phyloP scores from a whole-genome alignment of 2,888 invertebrate species.

The Macropis europaea region DNA sequence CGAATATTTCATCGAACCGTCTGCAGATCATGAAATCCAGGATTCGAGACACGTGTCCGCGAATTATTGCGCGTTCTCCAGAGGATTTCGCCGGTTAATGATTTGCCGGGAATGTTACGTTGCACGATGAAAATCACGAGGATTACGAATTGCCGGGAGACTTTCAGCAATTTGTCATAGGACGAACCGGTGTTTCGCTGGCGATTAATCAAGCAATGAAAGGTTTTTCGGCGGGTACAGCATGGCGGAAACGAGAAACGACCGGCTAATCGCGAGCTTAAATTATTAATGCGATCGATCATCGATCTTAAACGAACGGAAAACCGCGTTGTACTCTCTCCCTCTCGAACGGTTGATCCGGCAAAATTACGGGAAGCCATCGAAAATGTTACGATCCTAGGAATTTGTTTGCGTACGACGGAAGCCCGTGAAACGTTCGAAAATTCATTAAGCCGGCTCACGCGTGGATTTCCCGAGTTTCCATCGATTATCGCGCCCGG shows the following conservation, averaged over 20 bases:
- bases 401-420: too few species aligned
- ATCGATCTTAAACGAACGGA: neutral
- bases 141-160: neutral
- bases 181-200: too few species aligned
- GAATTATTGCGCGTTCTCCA: conserved; percentile 6
- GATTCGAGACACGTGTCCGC: neutral
- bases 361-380: neutral
- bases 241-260: too few species aligned
- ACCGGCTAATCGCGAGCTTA: neutral
- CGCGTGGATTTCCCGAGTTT: too few species aligned
- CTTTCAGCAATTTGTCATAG: neutral
- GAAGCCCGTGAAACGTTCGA: too few species aligned
- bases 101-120: too few species aligned
- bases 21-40: too few species aligned
- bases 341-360: neutral
- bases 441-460: too few species aligned
- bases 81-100: neutral
- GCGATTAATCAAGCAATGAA: too few species aligned
- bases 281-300: neutral
- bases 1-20: conserved; percentile 2
- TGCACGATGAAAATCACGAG: neutral
- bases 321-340: too few species aligned
- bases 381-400: too few species aligned
- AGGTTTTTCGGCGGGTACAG: neutral
- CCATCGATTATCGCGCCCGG: too few species aligned